phyloP scores from a whole-genome alignment of 2,888 invertebrate species.

The Zygothrica quintamaculata region DNA sequence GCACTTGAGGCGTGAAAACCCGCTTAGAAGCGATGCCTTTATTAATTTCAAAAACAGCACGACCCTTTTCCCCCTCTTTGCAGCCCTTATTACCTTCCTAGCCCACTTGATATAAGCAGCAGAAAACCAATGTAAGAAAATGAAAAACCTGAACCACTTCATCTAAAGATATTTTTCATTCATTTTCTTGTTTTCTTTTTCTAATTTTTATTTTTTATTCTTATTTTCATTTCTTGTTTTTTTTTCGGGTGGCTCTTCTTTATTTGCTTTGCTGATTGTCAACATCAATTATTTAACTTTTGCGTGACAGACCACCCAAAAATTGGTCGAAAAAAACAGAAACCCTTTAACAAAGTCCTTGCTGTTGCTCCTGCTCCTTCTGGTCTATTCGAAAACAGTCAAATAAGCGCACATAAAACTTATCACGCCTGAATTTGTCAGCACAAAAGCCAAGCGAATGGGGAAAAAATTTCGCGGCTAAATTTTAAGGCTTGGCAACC shows the following conservation, averaged over 20 bases:
- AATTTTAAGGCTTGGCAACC: constrained; percentile 55
- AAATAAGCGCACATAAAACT: constrained; percentile 81
- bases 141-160: constrained; percentile 21
- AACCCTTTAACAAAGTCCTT: constrained; percentile 12
- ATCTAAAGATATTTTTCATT: constrained; percentile 10
- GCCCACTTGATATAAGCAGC: constrained; percentile 21
- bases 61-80: too few relatives aligned
- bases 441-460: constrained; percentile 69
- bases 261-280: constrained; percentile 83
- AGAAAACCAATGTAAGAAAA: neutral
- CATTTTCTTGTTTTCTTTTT: constrained; percentile 1
- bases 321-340: constrained; percentile 17
- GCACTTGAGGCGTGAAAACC: constrained; percentile 49
- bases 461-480: constrained; percentile 39
- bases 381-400: constrained; percentile 80
- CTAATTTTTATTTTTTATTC: neutral
- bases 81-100: too few relatives aligned
- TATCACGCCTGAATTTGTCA: constrained; percentile 83
- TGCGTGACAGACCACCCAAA: constrained; percentile 58
- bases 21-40: constrained; percentile 55
- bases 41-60: constrained; percentile 63
- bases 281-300: constrained; percentile 82
- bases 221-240: constrained; percentile 36
- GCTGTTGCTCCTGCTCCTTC: constrained; percentile 13
- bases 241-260: constrained; percentile 54